phyloP scores from a whole-genome alignment of 2,888 invertebrate species.

The Drosophila dives region DNA sequence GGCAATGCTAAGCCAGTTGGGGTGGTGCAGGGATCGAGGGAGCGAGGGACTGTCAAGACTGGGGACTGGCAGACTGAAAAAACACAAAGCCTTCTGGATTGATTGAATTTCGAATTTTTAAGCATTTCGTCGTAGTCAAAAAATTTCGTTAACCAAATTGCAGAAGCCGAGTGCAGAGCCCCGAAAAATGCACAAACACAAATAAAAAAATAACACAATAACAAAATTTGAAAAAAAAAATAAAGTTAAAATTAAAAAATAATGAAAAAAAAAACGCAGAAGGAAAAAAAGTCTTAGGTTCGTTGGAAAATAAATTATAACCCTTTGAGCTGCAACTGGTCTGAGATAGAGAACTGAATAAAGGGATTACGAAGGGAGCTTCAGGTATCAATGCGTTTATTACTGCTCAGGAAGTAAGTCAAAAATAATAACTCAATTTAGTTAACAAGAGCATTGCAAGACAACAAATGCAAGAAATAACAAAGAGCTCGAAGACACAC shows the following conservation, averaged over 20 bases:
- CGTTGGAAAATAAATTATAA: not conserved
- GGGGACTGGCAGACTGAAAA: slow-evolving; percentile 26
- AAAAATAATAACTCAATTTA: slow-evolving; percentile 12
- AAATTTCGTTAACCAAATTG: slow-evolving; percentile 69
- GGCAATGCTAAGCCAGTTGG: not conserved
- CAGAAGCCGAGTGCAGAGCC: slow-evolving; percentile 48
- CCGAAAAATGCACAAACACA: slow-evolving; percentile 49
- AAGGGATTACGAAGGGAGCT: slow-evolving; percentile 5
- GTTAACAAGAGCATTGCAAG: slow-evolving; percentile 24
- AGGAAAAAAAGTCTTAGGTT: not conserved
- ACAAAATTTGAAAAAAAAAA: slow-evolving; percentile 17
- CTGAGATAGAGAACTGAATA: slow-evolving; percentile 52
- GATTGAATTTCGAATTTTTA: slow-evolving; percentile 78
- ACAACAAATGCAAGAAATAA: not conserved
- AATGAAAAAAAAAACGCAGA: not conserved
- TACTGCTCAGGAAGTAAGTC: not conserved
- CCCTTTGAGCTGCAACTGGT: slow-evolving; percentile 33
- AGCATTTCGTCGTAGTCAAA: slow-evolving; percentile 73
- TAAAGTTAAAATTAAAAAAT: not conserved
- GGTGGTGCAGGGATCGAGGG: not conserved
- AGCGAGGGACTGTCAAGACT: slow-evolving; percentile 4
- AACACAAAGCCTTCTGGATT: slow-evolving; percentile 70
- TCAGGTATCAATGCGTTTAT: slow-evolving; percentile 18
- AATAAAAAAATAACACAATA: slow-evolving; percentile 11
- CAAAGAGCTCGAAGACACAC: slow-evolving; percentile 16